A percentile compares a stretch with the other conserved stretches of the same genome.
These are phyloP conservation scores for Oncorhynchus tshawytscha DNA, from an alignment of 2,113 vertebrate genomes.

Conservation along the genomic window DNA sequence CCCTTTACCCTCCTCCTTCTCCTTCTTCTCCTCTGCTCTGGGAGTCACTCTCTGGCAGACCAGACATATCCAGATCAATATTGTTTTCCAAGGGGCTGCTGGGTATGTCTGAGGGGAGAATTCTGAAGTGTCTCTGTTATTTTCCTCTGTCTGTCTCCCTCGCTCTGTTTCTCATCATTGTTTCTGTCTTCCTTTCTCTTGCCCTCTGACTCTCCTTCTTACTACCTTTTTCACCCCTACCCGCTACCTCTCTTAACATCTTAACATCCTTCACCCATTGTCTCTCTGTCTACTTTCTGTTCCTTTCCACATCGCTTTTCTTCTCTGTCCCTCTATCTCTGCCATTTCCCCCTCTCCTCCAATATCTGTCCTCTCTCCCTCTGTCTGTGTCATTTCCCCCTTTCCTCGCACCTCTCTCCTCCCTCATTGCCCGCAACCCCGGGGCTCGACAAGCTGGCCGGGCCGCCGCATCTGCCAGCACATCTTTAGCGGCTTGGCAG, in stretches of 20 bases:
- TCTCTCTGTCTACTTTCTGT: constrained; percentile 13
- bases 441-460: constrained; percentile 70
- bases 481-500: constrained; percentile 97
- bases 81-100: not conserved
- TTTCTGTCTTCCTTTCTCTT: constrained; percentile 8
- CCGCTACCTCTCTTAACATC: not conserved
- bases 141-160: not conserved
- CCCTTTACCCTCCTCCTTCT: not conserved
- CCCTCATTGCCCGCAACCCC: constrained; percentile 52
- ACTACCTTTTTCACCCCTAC: not conserved
- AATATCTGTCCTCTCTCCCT: not conserved
- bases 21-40: constrained; percentile 23
- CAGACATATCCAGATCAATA: not conserved
- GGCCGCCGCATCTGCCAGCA: constrained; percentile 91
- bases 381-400: not conserved
- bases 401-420: constrained; percentile 31
- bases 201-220: not conserved
- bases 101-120: not conserved
- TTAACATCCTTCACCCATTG: not conserved
- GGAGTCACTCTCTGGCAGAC: not conserved
- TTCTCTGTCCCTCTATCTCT: constrained; percentile 29
- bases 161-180: constrained; percentile 9
- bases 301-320: constrained; percentile 20
- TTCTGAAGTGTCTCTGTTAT: not conserved
- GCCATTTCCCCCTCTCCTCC: not conserved